Evolutionary conservation across 2,797 vertebrate genomes (phyloP).

Genomic region (Periparus ater): DNA sequence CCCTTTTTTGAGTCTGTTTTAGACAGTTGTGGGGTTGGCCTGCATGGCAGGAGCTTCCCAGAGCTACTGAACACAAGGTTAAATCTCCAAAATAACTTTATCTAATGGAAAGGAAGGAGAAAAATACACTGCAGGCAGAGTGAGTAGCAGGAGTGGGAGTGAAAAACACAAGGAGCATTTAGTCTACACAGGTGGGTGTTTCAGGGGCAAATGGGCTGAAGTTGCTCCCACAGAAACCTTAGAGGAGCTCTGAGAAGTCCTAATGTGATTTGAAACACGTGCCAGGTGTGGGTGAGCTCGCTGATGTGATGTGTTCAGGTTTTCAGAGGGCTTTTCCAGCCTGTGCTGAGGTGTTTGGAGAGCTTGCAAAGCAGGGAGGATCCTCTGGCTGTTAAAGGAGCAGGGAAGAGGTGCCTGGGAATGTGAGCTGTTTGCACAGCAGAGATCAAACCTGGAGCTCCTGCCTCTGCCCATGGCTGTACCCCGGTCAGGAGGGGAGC

Average conservation of each 20-base stretch:
- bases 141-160: neutral
- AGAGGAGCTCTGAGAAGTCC: neutral
- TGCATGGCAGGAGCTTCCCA: neutral
- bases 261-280: neutral
- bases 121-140: neutral
- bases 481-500: too few relatives aligned
- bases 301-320: neutral
- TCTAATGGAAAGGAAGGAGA: neutral
- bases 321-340: neutral
- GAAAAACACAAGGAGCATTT: neutral
- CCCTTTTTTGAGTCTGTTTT: neutral
- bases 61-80: neutral
- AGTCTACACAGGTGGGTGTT: neutral
- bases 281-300: neutral
- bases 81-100: neutral
- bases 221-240: neutral
- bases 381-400: neutral
- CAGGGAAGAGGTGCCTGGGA: neutral
- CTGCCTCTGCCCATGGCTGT: neutral
- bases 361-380: neutral
- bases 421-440: neutral
- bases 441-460: neutral
- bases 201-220: neutral
- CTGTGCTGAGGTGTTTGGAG: neutral
- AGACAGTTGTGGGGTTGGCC: neutral